These are phyloP conservation scores for Himalopsyche kuldschensis DNA, from an alignment of 2,888 invertebrate genomes.

Conservation along the genomic window DNA sequence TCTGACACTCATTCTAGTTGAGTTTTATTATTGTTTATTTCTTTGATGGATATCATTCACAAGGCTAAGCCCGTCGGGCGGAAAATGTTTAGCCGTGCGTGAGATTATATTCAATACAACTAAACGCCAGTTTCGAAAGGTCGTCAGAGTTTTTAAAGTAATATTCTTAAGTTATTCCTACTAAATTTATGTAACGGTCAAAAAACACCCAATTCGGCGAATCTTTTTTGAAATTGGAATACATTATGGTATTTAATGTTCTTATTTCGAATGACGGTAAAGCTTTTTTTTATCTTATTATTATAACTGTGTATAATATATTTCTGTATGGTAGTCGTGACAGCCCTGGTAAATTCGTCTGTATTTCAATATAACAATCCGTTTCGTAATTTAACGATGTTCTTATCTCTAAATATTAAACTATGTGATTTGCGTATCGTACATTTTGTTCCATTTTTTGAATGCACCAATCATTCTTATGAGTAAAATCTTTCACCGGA, in stretches of 20 bases:
- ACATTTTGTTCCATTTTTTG: too few relatives aligned
- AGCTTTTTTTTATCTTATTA: not conserved
- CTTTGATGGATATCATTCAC: not conserved
- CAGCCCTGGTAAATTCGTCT: too few relatives aligned
- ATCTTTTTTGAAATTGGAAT: not conserved
- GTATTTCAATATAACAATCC: too few relatives aligned
- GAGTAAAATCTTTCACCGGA: not conserved
- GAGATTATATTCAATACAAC: not conserved
- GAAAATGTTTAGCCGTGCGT: not conserved
- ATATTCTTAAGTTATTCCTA: not conserved
- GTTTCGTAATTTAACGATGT: too few relatives aligned
- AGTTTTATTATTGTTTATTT: not conserved
- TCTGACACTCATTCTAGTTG: not conserved
- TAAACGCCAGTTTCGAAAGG: not conserved
- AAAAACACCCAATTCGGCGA: not conserved
- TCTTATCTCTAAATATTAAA: too few relatives aligned
- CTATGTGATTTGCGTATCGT: too few relatives aligned
- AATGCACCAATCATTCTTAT: too few relatives aligned
- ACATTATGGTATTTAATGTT: not conserved
- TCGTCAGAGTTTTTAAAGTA: not conserved
- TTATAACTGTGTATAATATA: too few relatives aligned
- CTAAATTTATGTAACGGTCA: not conserved
- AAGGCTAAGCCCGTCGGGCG: not conserved
- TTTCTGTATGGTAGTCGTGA: too few relatives aligned
- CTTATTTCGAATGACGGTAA: not conserved